phyloP scores from a whole-genome alignment of 2,113 vertebrate genomes.

The Pagrus major region DNA sequence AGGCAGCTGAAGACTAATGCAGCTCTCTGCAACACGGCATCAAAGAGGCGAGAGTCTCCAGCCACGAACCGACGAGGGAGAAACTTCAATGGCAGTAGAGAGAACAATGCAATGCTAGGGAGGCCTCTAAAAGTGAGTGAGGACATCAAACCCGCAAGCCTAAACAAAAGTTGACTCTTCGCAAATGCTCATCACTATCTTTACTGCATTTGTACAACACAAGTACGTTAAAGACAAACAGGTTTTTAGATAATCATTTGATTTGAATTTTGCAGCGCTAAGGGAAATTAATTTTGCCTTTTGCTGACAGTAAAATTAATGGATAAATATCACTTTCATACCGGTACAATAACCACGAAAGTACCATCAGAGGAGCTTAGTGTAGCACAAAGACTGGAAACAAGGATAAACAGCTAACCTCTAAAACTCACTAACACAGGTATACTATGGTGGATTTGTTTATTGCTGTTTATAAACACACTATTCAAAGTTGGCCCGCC shows the following conservation, averaged over 20 bases:
- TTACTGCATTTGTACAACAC: neutral
- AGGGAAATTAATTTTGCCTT: neutral
- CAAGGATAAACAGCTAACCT: no score
- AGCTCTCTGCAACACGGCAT: constrained; percentile 12
- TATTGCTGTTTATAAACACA: no score
- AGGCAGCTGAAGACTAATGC: constrained; percentile 24
- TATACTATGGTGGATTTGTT: no score
- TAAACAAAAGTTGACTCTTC: neutral
- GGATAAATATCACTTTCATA: neutral
- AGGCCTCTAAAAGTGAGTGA: no score
- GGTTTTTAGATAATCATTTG: neutral
- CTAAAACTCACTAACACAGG: neutral
- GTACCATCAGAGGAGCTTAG: neutral
- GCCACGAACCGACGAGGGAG: neutral
- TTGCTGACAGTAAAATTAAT: neutral
- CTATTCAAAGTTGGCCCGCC: no score
- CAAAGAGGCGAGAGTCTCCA: constrained; percentile 33
- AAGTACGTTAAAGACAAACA: neutral
- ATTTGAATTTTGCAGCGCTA: neutral
- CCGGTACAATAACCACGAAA: neutral
- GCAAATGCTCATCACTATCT: neutral
- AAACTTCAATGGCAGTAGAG: neutral
- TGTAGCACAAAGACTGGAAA: no score
- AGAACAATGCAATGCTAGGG: neutral
- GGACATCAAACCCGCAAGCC: neutral